Percentiles rank a stretch among this genome's conserved stretches.
These are phyloP conservation scores for Sphenopsis melanotis DNA, from an alignment of 2,797 vertebrate species.

Conservation along the genomic window DNA sequence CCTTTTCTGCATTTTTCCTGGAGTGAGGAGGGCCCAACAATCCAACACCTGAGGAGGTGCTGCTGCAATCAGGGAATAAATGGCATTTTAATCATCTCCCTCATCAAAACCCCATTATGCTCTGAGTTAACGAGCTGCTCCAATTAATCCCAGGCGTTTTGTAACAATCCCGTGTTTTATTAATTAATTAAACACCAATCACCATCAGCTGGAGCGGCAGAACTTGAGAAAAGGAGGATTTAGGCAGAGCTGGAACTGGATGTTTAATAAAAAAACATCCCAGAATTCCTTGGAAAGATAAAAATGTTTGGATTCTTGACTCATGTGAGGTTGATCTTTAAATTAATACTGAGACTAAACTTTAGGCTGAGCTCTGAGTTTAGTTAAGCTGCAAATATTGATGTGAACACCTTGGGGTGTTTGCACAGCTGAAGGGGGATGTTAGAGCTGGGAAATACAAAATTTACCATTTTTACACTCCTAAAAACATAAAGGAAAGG, in stretches of 20 bases:
- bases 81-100: neutral
- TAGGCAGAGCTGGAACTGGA: neutral
- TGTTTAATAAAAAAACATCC: neutral
- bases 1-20: neutral
- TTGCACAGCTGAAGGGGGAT: neutral
- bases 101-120: neutral
- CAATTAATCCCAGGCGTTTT: constrained; percentile 6
- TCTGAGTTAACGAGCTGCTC: neutral
- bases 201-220: neutral
- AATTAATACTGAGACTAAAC: neutral
- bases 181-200: neutral
- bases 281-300: neutral
- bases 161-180: neutral
- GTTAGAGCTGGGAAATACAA: neutral
- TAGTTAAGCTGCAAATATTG: neutral
- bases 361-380: neutral
- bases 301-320: neutral
- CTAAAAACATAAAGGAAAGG: neutral
- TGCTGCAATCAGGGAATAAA: neutral
- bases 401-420: neutral
- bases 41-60: neutral
- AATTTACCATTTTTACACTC: neutral
- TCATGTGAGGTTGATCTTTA: neutral
- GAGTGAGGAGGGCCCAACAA: neutral
- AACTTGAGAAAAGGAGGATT: neutral